Evolutionary conservation across 1,140 invertebrate genomes (phyloP).

Genomic region (Drosophila pachea): DNA sequence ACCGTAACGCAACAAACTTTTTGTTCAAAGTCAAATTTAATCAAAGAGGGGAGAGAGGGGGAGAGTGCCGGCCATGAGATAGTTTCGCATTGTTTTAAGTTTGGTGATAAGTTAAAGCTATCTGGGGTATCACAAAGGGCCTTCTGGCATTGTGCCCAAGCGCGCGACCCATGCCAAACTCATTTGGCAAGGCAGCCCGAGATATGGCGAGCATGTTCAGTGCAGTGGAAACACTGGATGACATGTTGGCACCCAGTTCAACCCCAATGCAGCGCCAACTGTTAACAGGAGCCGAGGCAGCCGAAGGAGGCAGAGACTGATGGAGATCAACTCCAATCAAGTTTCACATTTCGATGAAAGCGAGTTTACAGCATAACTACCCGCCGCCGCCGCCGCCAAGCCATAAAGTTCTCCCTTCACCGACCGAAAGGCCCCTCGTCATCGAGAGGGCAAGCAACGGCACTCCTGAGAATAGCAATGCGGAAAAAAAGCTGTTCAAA

Average conservation of each 20-base stretch:
- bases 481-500: not conserved
- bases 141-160: conserved; percentile 20
- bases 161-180: conserved; percentile 26
- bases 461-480: conserved; percentile 20
- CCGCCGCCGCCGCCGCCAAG: too few species aligned
- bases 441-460: conserved; percentile 17
- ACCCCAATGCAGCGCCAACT: conserved; percentile 4
- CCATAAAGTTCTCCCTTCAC: too few species aligned
- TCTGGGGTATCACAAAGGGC: not conserved
- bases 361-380: too few species aligned
- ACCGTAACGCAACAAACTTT: too few species aligned
- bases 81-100: conserved; percentile 14
- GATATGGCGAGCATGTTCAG: conserved; percentile 15
- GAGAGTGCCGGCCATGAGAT: too few species aligned
- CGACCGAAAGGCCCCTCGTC: conserved; percentile 1
- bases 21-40: too few species aligned
- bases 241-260: conserved; percentile 16
- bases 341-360: too few species aligned
- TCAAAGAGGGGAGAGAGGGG: too few species aligned
- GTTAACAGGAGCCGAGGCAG: not conserved
- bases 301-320: not conserved
- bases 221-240: conserved; percentile 14
- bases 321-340: not conserved
- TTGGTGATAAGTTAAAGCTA: conserved; percentile 11
- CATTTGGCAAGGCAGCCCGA: conserved; percentile 31